These are phyloP conservation scores for Eudyptes chrysolophus DNA, from an alignment of 2,113 vertebrate species.

Conservation along the genomic window DNA sequence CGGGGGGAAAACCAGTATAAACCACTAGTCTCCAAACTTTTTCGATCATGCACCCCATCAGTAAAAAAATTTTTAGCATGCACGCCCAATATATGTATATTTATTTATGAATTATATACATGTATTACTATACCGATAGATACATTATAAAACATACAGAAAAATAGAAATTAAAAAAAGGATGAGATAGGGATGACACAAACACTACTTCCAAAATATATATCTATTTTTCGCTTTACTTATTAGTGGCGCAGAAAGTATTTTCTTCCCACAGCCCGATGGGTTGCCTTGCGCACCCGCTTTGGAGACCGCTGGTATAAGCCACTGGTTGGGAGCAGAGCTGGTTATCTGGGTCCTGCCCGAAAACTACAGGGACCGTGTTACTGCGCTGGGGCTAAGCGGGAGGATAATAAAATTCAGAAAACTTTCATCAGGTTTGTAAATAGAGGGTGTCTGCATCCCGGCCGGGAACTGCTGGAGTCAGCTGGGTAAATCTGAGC, in stretches of 20 bases:
- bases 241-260: background rate
- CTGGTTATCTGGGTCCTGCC: background rate
- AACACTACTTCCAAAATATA: background rate
- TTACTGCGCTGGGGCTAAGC: background rate
- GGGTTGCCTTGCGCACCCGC: background rate
- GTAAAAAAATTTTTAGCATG: background rate
- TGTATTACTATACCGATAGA: background rate
- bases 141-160: background rate
- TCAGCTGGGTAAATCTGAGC: background rate
- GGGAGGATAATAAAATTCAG: background rate
- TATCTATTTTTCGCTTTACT: background rate
- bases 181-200: background rate
- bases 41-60: background rate
- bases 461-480: fast-evolving
- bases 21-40: background rate
- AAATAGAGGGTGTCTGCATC: background rate
- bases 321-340: background rate
- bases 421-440: background rate
- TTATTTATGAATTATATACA: background rate
- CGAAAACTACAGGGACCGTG: background rate
- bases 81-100: too few species aligned
- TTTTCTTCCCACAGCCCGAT: fast-evolving
- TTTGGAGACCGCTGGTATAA: background rate
- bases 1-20: background rate
- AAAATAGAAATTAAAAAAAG: background rate